Evolutionary conservation across 2,888 invertebrate genomes (phyloP), one percentile per base, ranked within the genome.

Genomic region (Gari tellinella): DNA sequence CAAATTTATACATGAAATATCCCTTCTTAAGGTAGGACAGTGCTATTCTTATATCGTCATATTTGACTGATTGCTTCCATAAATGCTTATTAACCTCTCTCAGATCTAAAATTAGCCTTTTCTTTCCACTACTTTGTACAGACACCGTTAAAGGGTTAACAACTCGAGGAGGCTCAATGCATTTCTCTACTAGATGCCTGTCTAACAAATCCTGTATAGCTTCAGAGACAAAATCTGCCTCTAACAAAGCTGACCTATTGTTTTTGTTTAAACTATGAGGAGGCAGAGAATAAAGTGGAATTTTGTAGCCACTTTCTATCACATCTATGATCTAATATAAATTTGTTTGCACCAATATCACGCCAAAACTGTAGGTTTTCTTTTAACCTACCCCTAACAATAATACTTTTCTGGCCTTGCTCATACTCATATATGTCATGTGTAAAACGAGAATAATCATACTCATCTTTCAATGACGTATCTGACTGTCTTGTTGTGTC

Each of bases 361-460:
- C 40, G 46, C 70, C 70, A 70, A 31, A 52, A 43, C 4, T n/a
- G n/a, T 31, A 31, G 15, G 31, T 31, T 19, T 4, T 23, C 15
- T 43, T 38, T 58, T 26, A 70, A 37, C 41, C 31, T 40, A 57
- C 52, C 63, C 40, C 46, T 73, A 19, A 70, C 63, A 14, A 67
- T 48, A 23, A 73, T 67, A 12, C 58, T 15, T 23, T 67, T 55
- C 17, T 55, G 62, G 14, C 67, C 65, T 43, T 70, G 56, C 21
- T 72, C 68, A 52, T 72, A 72, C 31, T 76, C 76, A 52, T 46
- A 76, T 57, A 46, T 64, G 37, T 76, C 64, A 38, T 49, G 37
- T 5, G 57, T 57, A 51, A 63, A 58, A 31, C 10, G 10, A 31
- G 4, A 7, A 31, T 4, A 31, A 31, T 31, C 31, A 31, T 31